phyloP scores from a whole-genome alignment of 2,888 invertebrate species.

The Nomada fucata region DNA sequence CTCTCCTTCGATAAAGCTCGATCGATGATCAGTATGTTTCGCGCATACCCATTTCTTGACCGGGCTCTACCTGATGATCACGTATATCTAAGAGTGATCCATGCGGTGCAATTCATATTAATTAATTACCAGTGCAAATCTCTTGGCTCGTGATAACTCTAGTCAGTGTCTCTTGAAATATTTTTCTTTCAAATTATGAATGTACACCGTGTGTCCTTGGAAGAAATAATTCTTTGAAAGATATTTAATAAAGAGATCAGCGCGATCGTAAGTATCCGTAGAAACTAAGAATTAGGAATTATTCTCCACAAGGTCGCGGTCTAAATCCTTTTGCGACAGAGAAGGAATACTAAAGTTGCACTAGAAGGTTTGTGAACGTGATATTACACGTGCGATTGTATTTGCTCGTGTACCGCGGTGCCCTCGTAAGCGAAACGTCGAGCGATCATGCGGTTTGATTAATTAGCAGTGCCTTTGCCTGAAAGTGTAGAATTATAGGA shows the following conservation, averaged over 20 bases:
- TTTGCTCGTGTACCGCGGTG: constrained; percentile 40
- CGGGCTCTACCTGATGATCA: constrained; percentile 26
- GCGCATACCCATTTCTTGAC: constrained; percentile 22
- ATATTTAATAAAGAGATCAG: background rate
- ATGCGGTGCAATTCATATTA: constrained; percentile 41
- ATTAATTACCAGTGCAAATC: constrained; percentile 7
- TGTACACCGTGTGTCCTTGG: background rate
- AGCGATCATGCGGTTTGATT: constrained; percentile 57
- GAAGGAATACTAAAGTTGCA: constrained; percentile 8
- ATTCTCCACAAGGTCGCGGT: too few species aligned
- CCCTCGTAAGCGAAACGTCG: constrained; percentile 41
- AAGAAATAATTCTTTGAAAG: background rate
- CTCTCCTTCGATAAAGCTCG: constrained; percentile 19
- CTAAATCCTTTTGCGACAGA: constrained; percentile 3
- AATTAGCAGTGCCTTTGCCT: constrained; percentile 54
- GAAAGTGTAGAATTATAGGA: constrained; percentile 53
- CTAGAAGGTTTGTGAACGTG: background rate
- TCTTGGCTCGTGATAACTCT: background rate
- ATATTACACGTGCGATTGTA: constrained; percentile 1
- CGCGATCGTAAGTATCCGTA: too few species aligned
- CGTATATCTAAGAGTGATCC: constrained; percentile 21
- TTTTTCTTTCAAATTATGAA: background rate
- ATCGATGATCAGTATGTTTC: constrained; percentile 5
- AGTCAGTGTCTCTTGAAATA: background rate
- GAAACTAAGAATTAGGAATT: too few species aligned